Base-by-base conservation (phyloP, 2,113 vertebrate species). In the Halcyon senegalensis region DNA sequence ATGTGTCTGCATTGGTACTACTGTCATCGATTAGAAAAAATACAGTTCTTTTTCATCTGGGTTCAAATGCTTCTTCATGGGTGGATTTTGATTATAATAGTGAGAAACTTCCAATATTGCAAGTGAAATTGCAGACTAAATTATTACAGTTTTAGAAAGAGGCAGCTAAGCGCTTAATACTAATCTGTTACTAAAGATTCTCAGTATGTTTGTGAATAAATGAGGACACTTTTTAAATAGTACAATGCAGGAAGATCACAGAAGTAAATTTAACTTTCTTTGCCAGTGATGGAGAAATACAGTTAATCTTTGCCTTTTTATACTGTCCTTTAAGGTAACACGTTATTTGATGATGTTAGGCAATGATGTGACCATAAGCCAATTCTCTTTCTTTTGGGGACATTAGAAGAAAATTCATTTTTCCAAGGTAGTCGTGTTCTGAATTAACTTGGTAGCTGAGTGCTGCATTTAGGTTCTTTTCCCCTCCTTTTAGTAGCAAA, bases 1-100 rank as follows among this genome's bases (percentile, higher is more conserved):
- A 92, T 96, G 85, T 83, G 66, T 60, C 80, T 84, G 21, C 62
- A 91, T 94, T 79, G 87, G 64, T 94, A 73, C 55, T 76, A 75
- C 50, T 92, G 89, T 93, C 89, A 96, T 96, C 83, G 95, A 58
- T 96, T 96, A 96, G 90, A 94, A 87, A 96, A 95, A 79, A 94
- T 23, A 27, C 41, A 82, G 59, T 95, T 87, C 85, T 93, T 96
- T 75, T 84, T 95, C 41, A 87, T 87, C 84, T 94, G 63, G 67
- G 76, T 95, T 96, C 95, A 84, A 84, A 67, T 92, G 78, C 11
- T 79, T 92, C 91, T 95, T 94, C 89, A 87, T 33, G 30, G 44
- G 35, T 35, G 87, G 82, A 78, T 96, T 94, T 95, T 97, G 75
- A 90, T 93, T 77, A 43, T 91, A 77, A 77, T 25, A 94, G 94